Evolutionary conservation across 2,888 invertebrate genomes (phyloP).

Genomic region (Carcina quercana): DNA sequence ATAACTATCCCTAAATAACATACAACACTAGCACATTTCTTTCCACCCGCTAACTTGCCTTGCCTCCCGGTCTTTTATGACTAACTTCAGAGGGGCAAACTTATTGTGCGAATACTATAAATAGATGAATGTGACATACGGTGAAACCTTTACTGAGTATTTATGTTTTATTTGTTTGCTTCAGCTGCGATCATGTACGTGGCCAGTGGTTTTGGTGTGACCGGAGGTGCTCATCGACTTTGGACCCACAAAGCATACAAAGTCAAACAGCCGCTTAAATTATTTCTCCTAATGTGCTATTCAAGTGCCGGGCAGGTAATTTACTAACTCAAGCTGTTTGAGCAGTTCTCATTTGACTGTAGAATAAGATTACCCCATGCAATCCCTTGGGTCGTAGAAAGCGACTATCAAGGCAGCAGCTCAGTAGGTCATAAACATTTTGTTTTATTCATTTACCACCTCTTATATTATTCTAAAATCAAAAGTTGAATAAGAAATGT

Average conservation of each 20-base stretch:
- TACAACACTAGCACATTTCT: not conserved
- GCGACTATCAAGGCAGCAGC: too few species aligned
- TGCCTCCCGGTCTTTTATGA: not conserved
- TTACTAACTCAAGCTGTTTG: too few species aligned
- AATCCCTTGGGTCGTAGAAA: too few species aligned
- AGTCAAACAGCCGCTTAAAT: constrained; percentile 75
- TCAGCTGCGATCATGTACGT: constrained; percentile 74
- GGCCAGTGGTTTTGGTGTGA: constrained; percentile 78
- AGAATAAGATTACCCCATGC: too few species aligned
- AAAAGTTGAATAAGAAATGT: too few species aligned
- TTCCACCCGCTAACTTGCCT: not conserved
- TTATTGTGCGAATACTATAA: not conserved
- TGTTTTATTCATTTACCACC: too few species aligned
- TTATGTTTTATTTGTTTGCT: constrained; percentile 23
- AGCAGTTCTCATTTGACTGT: too few species aligned
- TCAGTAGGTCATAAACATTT: too few species aligned
- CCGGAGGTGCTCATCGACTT: constrained; percentile 81
- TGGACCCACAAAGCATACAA: constrained; percentile 83
- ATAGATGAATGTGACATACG: not conserved
- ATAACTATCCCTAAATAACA: not conserved
- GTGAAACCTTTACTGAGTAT: not conserved
- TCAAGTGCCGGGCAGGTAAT: constrained; percentile 79
- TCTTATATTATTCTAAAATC: too few species aligned
- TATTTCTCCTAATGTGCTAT: constrained; percentile 76
- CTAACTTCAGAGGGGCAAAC: not conserved